Evolutionary conservation across 1,140 invertebrate species (phyloP).

Genomic region (Plectus sambesii): DNA sequence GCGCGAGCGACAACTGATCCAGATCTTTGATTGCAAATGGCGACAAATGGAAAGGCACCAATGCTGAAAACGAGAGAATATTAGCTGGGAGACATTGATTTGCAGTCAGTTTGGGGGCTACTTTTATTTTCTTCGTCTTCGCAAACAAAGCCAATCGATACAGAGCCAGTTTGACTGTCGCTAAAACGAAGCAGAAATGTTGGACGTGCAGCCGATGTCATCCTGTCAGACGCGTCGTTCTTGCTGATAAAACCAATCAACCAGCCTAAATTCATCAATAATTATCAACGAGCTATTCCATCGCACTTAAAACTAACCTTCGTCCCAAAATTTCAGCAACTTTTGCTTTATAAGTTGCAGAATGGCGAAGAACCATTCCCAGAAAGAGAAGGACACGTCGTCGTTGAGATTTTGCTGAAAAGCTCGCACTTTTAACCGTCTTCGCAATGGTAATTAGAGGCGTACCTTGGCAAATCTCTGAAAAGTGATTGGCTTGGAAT

Average conservation of each 20-base stretch:
- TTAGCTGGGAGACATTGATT: background rate
- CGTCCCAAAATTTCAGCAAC: conserved; percentile 44
- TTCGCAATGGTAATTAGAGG: background rate
- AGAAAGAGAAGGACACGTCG: conserved; percentile 42
- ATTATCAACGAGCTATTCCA: conserved; percentile 3
- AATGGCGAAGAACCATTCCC: conserved; percentile 46
- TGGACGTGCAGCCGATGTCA: conserved; percentile 27
- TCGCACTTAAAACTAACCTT: conserved; percentile 23
- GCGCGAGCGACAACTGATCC: conserved; percentile 42
- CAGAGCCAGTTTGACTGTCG: conserved; percentile 44
- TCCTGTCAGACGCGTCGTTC: conserved; percentile 36
- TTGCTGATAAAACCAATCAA: conserved; percentile 43
- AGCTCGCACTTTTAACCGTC: background rate
- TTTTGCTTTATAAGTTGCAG: conserved; percentile 46
- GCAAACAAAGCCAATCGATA: conserved; percentile 44
- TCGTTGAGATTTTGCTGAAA: conserved; percentile 42
- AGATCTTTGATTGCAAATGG: conserved; percentile 45
- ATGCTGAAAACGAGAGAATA: conserved; percentile 18
- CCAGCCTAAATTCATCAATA: conserved; percentile 33
- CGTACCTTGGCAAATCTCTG: conserved; percentile 42
- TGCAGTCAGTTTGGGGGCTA: conserved; percentile 6
- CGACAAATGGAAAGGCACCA: conserved; percentile 40
- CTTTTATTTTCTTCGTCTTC: conserved; percentile 41
- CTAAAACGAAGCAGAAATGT: conserved; percentile 41
- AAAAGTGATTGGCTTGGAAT: conserved; percentile 43